Percentiles rank a stretch among this genome's conserved stretches.
phyloP scores from a whole-genome alignment of 2,888 invertebrate species.

The Theretra japonica region DNA sequence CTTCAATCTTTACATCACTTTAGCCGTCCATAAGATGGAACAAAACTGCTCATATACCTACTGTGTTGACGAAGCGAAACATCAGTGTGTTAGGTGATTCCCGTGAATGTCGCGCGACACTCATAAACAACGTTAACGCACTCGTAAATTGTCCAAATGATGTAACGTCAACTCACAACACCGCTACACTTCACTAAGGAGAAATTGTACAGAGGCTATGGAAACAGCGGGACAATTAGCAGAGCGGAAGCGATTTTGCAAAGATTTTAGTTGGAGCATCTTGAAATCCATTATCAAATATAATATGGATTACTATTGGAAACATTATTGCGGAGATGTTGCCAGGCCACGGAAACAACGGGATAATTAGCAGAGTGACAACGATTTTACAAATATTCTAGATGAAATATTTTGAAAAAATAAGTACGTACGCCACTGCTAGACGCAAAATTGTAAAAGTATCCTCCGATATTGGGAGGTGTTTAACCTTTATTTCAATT shows the following conservation, averaged over 20 bases:
- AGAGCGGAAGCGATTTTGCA: neutral
- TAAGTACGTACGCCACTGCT: too few species aligned
- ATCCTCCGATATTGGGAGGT: too few species aligned
- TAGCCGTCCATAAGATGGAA: neutral
- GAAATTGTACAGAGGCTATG: conserved; percentile 34
- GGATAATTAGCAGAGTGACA: too few species aligned
- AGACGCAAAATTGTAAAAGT: too few species aligned
- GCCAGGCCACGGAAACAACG: neutral
- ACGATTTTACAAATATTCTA: neutral
- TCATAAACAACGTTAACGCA: conserved; percentile 55
- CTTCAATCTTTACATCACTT: neutral
- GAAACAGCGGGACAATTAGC: neutral
- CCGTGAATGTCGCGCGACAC: conserved; percentile 36
- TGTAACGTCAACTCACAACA: conserved; percentile 40
- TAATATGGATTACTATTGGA: too few species aligned
- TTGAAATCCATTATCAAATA: too few species aligned
- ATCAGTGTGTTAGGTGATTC: neutral
- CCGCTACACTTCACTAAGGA: conserved; percentile 45
- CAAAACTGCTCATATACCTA: neutral
- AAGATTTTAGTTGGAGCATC: neutral
- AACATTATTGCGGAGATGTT: too few species aligned
- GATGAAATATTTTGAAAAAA: too few species aligned
- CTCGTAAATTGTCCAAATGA: conserved; percentile 52
- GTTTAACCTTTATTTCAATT: too few species aligned
- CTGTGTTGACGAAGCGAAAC: neutral